Evolutionary conservation across 1,140 invertebrate genomes (phyloP), one percentile per base, ranked within the genome.

Genomic region (Drosophila funebris): DNA sequence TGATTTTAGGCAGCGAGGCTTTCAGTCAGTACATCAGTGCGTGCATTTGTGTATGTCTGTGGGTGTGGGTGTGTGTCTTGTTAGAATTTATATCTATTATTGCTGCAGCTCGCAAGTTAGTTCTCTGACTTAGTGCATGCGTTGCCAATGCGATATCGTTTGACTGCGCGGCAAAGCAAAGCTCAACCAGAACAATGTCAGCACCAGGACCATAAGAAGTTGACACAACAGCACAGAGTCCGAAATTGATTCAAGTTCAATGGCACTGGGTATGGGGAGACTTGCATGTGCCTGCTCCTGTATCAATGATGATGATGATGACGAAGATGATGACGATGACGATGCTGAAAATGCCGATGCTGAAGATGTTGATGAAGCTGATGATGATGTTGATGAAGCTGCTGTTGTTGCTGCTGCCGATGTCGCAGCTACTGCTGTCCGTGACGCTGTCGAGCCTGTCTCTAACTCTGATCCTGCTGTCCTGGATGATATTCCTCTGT

Each of bases 1-100:
- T 85, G 63, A 71, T 39, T 37, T 66, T 87, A 87, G 82, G 82
- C 82, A 87, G 83, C 82, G 71, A 87, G 82, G 82, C 82, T 76
- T 87, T 87, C 82, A 87, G 82, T 87, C 82, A 87, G 83, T 87
- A 88, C 83, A 78, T 87, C 83, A 88, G 78, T 88, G 78, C 74
- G 73, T 75, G 73, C 24, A 33, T 36, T 31, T 54, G 46, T 22
- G 29, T 41, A 11, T 22, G 11, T 50, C 36, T 61, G 31, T 22
- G 37, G 9, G 4, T 18, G 20, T 7, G n/a, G 16, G 29, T 36
- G 13, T 61, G 29, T 37, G 20, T 63, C 7, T 18, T 60, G 14
- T 77, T 43, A 61, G 29, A 4, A 9, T 48, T 39, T 48, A 41
- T 60, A 44, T 43, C 16, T 37, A 22, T 29, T 20, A 39, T 69